Base-by-base conservation (phyloP, 2,888 invertebrate species). In the Arctia plantaginis region DNA sequence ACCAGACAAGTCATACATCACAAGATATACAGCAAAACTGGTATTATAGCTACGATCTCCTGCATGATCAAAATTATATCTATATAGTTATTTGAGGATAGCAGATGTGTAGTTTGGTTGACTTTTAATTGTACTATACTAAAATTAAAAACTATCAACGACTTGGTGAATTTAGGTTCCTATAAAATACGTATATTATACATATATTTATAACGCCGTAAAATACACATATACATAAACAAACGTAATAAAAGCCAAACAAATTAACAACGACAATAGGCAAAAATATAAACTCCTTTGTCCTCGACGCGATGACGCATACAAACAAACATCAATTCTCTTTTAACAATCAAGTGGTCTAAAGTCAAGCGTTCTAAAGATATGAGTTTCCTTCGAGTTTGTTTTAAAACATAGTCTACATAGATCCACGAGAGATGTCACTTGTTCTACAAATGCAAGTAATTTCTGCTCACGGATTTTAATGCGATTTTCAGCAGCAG, bases 401-500 rank as follows among this genome's bases (percentile, higher is more conserved):
- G 44, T 62, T 70, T 70, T 51, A 64, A 62, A 64, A 64, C 33
- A 64, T 64, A 44, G 27, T 12, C 15, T 55, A 39, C 69, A 23
- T 55, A 39, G 35, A 35, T 41, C 30, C 59, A 15, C 20, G 27
- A 44, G 12, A 62, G 70, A 70, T 62, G 41, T 70, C 70, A 70
- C 62, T 62, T 70, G 41, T 62, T 70, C 71, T 35, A 65, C 13
- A 47, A 71, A 65, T 33, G 33, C 27, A 13, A 71, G 20, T 15
- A 41, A 44, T 41, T 41, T 55, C 15, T 62, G 70, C 62, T 62
- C 70, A 35, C 35, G 35, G 35, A 35, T 35, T 35, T 35, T 35
- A 35, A 35, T 35, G 3, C 35, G 35, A 35, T 35, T 35, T 35
- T 35, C 35, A 35, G 35, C 35, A 3, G 6, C 6, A 35, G 35